Conservation (phyloP, 2,888 invertebrate genomes). For the Esperia sulphurella region DNA sequence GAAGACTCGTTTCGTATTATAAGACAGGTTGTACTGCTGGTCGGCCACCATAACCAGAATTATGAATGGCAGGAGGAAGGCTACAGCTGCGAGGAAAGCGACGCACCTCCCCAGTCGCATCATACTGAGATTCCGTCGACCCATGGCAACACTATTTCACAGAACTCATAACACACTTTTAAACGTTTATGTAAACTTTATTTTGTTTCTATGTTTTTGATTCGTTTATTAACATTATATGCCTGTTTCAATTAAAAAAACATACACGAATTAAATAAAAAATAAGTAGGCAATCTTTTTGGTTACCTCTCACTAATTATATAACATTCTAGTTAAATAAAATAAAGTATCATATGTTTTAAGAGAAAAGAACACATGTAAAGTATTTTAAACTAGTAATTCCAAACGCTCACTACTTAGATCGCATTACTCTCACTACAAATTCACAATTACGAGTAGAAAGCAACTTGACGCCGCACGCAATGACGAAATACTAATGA, state of each 20-base stretch:
- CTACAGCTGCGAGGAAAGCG: constrained; percentile 80
- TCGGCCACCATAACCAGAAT: constrained; percentile 81
- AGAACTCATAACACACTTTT: constrained; percentile 14
- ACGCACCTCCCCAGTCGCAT: constrained; percentile 78
- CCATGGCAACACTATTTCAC: constrained; percentile 37
- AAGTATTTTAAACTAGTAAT: too few species aligned
- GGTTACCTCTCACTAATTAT: too few species aligned
- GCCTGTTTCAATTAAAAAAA: too few species aligned
- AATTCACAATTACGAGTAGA: neutral
- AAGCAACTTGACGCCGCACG: neutral
- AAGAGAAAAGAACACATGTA: too few species aligned
- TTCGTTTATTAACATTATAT: neutral
- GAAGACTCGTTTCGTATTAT: constrained; percentile 68
- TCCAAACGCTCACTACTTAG: neutral
- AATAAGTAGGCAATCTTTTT: too few species aligned
- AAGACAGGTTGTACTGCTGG: constrained; percentile 80
- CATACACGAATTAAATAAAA: too few species aligned
- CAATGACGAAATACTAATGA: too few species aligned
- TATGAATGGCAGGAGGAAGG: constrained; percentile 79
- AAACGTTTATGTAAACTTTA: neutral
- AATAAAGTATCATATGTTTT: too few species aligned
- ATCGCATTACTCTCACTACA: neutral
- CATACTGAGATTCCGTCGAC: constrained; percentile 65
- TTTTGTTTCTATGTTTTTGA: neutral
- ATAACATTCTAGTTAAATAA: too few species aligned